Evolutionary conservation across 2,888 invertebrate species (phyloP).

Genomic region (Xestia c-nigrum): DNA sequence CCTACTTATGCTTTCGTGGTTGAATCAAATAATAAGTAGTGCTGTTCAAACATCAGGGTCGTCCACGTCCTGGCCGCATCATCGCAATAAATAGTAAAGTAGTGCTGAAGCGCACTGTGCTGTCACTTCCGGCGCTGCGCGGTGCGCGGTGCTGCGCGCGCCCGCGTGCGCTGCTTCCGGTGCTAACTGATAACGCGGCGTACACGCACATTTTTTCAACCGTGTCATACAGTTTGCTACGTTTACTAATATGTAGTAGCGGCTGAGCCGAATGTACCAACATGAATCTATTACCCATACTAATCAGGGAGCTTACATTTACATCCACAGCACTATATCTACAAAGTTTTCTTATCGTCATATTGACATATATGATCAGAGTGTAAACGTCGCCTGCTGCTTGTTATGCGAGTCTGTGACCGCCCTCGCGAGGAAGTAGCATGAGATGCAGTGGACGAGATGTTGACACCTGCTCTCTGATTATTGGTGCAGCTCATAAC

Average conservation of each 20-base stretch:
- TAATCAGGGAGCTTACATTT: not conserved
- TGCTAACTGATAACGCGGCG: constrained; percentile 60
- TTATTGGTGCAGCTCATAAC: not conserved
- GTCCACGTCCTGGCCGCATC: not conserved
- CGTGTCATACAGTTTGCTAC: constrained; percentile 48
- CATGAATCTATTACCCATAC: not conserved
- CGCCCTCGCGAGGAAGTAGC: not conserved
- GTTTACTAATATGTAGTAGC: constrained; percentile 13
- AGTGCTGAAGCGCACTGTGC: constrained; percentile 4
- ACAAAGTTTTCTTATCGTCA: not conserved
- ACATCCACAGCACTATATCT: not conserved
- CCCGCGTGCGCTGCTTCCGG: constrained; percentile 64
- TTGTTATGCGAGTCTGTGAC: not conserved
- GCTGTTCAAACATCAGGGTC: not conserved
- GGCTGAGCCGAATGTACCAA: not conserved
- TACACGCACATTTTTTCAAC: constrained; percentile 49
- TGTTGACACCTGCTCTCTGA: not conserved
- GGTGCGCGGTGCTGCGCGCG: constrained; percentile 28
- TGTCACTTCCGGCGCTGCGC: constrained; percentile 33
- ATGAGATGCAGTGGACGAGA: not conserved
- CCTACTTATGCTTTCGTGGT: not conserved
- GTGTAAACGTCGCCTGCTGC: not conserved
- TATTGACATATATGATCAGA: not conserved
- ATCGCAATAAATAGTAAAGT: not conserved
- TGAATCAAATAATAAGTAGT: not conserved